Percentiles rank a stretch among this genome's conserved stretches.
These are phyloP conservation scores for Luperina nickerlii DNA, from an alignment of 2,888 invertebrate genomes.

Conservation along the genomic window DNA sequence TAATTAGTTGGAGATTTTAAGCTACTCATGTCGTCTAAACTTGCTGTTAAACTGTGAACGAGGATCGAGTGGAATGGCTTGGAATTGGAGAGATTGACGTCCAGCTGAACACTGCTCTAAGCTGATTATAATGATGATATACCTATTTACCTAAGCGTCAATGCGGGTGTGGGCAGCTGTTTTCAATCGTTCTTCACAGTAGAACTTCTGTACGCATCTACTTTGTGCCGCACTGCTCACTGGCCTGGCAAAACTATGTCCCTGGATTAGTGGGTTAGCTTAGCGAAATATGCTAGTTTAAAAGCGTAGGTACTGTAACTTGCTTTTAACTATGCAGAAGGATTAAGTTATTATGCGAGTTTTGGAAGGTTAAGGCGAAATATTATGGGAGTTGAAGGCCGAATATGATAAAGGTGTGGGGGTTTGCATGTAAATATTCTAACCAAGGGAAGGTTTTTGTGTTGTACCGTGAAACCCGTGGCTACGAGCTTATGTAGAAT, in stretches of 20 bases:
- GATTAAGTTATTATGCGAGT: conserved; percentile 42
- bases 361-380: conserved; percentile 30
- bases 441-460: neutral
- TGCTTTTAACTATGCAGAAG: conserved; percentile 45
- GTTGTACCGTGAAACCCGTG: neutral
- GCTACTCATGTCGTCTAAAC: no score
- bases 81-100: neutral
- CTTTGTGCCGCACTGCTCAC: conserved; percentile 33
- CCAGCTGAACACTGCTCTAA: neutral
- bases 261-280: conserved; percentile 60
- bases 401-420: no score
- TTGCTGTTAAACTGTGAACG: no score
- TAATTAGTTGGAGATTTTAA: neutral
- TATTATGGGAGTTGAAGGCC: neutral
- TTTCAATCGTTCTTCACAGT: neutral
- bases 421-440: neutral
- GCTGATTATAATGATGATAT: neutral
- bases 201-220: conserved; percentile 6
- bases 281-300: conserved; percentile 55
- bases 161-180: neutral
- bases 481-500: neutral
- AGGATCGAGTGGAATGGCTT: no score
- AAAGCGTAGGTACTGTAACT: conserved; percentile 45
- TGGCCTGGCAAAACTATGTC: conserved; percentile 67
- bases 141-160: neutral